A percentile compares a stretch with the other conserved stretches of the same genome.
These are phyloP conservation scores for Odontocolon sp. DNA, from an alignment of 2,888 invertebrate genomes.

Conservation along the genomic window DNA sequence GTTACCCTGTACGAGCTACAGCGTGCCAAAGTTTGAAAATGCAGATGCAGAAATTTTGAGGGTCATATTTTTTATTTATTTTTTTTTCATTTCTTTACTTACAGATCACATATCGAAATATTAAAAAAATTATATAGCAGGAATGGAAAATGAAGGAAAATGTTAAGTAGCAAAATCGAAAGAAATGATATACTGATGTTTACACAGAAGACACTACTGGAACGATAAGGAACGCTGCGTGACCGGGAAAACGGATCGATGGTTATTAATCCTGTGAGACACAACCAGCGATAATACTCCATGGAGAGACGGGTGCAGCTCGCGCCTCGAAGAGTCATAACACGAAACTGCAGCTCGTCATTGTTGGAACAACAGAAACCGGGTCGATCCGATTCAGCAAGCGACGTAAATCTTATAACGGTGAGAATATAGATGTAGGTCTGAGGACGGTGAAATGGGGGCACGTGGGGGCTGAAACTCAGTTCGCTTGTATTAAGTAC, in stretches of 20 bases:
- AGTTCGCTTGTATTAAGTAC: constrained; percentile 61
- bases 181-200: too few relatives aligned
- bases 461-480: background rate
- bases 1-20: too few relatives aligned
- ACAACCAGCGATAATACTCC: background rate
- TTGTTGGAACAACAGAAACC: constrained; percentile 48
- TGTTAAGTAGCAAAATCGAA: too few relatives aligned
- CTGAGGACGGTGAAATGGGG: constrained; percentile 29
- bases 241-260: constrained; percentile 5
- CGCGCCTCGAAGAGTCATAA: background rate
- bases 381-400: constrained; percentile 28
- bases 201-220: background rate
- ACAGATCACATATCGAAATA: too few relatives aligned
- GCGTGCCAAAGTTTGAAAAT: too few relatives aligned
- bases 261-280: constrained; percentile 19
- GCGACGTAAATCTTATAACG: constrained; percentile 65
- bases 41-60: too few relatives aligned
- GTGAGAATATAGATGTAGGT: constrained; percentile 23
- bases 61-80: too few relatives aligned
- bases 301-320: background rate
- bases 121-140: too few relatives aligned
- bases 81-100: too few relatives aligned
- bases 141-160: too few relatives aligned
- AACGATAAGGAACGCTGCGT: background rate
- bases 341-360: constrained; percentile 60